These are phyloP conservation scores for Eubasilissa regina DNA, from an alignment of 1,140 invertebrate species.

Conservation along the genomic window DNA sequence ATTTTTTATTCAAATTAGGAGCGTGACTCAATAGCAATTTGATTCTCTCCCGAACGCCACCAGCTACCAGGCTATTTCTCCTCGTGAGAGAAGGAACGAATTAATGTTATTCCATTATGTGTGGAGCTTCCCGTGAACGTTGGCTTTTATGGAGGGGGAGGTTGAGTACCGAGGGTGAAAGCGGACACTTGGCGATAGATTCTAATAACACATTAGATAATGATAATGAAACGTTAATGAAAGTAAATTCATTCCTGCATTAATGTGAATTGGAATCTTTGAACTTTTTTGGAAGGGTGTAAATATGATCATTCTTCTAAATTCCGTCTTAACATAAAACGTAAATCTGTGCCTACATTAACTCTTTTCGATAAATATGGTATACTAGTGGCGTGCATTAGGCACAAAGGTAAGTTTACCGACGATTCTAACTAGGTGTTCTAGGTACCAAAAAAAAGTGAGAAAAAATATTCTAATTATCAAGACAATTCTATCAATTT, in stretches of 20 bases:
- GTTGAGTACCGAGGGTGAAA: conserved; percentile 3
- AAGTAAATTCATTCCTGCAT: conserved; percentile 12
- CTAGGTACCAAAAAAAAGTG: no score
- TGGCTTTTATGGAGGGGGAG: conserved; percentile 30
- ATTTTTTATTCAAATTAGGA: conserved; percentile 30
- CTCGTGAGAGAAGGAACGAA: conserved; percentile 4
- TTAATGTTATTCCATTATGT: conserved; percentile 22
- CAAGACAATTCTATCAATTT: no score
- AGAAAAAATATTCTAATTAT: no score
- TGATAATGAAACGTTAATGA: neutral
- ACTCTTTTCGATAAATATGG: no score
- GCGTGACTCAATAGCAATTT: conserved; percentile 21
- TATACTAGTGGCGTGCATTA: no score
- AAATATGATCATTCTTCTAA: no score
- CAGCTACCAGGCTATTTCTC: neutral
- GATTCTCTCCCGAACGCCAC: neutral
- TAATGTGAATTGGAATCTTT: neutral
- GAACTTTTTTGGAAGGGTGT: no score
- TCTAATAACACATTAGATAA: conserved; percentile 30
- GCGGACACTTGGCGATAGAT: conserved; percentile 20
- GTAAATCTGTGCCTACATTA: no score
- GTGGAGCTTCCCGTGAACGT: neutral
- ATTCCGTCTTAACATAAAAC: no score
- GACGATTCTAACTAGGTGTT: no score
- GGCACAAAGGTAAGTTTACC: no score